Base-by-base conservation (phyloP, 2,113 vertebrate species). In the Anoplopoma fimbria region DNA sequence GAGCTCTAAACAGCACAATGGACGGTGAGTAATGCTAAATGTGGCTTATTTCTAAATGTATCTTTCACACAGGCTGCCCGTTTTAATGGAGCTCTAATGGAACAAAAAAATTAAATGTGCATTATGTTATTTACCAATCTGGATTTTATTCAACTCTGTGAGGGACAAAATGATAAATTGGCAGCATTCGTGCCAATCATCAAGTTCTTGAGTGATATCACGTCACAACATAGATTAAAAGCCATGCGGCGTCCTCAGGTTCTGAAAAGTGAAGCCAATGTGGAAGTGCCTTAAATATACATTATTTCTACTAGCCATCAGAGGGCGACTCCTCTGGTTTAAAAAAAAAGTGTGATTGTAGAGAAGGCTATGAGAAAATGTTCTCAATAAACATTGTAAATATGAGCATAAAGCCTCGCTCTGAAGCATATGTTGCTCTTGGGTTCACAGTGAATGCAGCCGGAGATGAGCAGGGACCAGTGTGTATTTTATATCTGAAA, bases 11-110 rank as follows among this genome's bases (percentile, higher is more conserved):
- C 62, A 86, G 69, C 51, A 53, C 10, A 75, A n/a, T 42, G 65
- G 81, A 83, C 77, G 73, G 67, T 70, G 36, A 79, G 45, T 67
- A 68, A 77, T 82, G 75, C 76, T 83, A 68, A 89, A 83, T 80
- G 67, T 72, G 72, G 64, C 45, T 79, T 79, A 69, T 77, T 87
- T 72, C 75, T 64, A 53, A 62, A 75, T 77, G 53, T 69, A n/a
- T 23, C 70, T 62, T 79, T 80, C 49, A 84, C 63, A 72, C 72
- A 57, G 33, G 8, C 61, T 84, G 72, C 60, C 9, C 51, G 9
- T 14, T 84, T 88, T 81, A 85, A 85, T 89, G 64, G 65, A 65
- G 51, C 65, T 77, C 45, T 61, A 74, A 70, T 79, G 60, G 65
- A 71, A 76, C 17, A 23, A 13, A 36, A n/a, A 58, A 76, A 81